Evolutionary conservation across 2,888 invertebrate species (phyloP).

Genomic region (Aradus depressus): DNA sequence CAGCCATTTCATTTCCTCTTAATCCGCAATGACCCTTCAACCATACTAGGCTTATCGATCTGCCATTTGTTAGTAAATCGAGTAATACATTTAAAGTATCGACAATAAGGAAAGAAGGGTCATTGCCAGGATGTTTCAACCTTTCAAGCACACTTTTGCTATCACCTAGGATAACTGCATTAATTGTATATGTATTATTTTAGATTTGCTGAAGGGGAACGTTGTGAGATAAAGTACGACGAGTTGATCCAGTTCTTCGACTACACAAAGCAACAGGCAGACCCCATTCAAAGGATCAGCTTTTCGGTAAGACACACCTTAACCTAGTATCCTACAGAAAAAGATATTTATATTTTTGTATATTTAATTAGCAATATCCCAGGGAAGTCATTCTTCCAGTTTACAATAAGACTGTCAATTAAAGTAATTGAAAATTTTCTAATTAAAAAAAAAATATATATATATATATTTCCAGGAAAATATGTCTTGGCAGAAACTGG

Average conservation of each 20-base stretch:
- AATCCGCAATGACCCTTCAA: no score
- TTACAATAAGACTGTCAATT: no score
- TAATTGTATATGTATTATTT: constrained; percentile 25
- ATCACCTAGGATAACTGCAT: no score
- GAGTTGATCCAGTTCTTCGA: constrained; percentile 63
- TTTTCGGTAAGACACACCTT: constrained; percentile 38
- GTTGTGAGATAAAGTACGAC: constrained; percentile 52
- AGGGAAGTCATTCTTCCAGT: no score
- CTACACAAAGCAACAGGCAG: constrained; percentile 45
- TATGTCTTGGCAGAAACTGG: constrained; percentile 15
- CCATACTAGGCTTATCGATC: no score
- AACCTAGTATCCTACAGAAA: background rate
- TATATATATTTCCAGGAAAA: constrained; percentile 17
- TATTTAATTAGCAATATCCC: background rate
- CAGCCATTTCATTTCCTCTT: no score
- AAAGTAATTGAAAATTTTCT: background rate
- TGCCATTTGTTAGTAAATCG: no score
- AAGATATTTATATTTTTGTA: background rate
- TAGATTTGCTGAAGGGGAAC: constrained; percentile 52
- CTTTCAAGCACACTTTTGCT: no score
- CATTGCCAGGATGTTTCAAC: no score
- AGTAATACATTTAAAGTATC: no score
- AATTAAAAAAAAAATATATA: background rate
- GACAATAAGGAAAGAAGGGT: no score
- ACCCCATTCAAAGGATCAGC: constrained; percentile 42